Base-by-base conservation (phyloP, 2,113 vertebrate species). In the Lepisosteus oculatus region DNA sequence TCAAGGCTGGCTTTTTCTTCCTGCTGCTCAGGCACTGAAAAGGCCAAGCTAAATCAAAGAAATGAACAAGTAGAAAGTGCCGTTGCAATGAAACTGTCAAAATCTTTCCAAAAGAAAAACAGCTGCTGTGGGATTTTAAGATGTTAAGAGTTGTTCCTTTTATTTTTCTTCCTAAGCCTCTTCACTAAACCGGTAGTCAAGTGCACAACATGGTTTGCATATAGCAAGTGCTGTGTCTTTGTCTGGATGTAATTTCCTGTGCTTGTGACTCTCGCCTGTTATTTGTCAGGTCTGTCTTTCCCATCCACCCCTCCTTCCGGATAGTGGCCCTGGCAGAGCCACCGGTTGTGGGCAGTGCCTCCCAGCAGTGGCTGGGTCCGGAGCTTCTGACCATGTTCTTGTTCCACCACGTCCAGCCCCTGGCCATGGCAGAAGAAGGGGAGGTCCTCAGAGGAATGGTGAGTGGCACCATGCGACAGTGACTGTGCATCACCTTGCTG, bases 331-430 rank as follows among this genome's bases (percentile, higher is more conserved):
- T 99, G 81, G 96, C 96, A 1, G 97, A 99, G 77, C 97, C 96
- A 29, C 96, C 97, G 0, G 81, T 93, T 2, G 74, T 90, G 67
- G 94, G 95, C 79, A 93, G 92, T 73, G 84, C 83, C 71, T 85
- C 91, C 43, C 94, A 97, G 70, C 97, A 98, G 69, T 99, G 97
- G 97, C 78, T 99, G 78, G 90, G 92, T 8, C 93, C 97, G 0
- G 97, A 99, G 85, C 90, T 98, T 72, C 93, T 99, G 80, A 97
- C 96, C 0, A 93, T 98, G 85, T 99, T 98, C 89, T 88, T 98
- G 70, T 99, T 94, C 84, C 97, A 99, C 86, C 85, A 85, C 0
- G 84, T 98, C 78, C 88, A 61, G 15, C 90, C 94, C 0, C 89
- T 98, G 79, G 87, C 85, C 78, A 93, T 85, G 78, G 92, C 81